phyloP scores from a whole-genome alignment of 23 tunicate genomes.

The Oikopleura dioica region DNA sequence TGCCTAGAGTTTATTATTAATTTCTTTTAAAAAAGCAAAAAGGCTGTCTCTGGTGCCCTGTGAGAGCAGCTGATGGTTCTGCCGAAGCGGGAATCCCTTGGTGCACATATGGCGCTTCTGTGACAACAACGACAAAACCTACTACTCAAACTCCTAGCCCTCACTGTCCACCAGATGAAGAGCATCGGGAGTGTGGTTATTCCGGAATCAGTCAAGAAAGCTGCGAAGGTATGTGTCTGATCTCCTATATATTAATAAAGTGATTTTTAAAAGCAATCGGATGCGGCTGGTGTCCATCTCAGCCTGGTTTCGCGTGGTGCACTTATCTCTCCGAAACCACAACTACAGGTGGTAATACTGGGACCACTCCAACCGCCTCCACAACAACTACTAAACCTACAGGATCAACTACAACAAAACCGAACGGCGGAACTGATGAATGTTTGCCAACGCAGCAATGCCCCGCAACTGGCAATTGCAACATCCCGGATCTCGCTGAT shows the following conservation, averaged over 20 bases:
- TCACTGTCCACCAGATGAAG: too few species aligned
- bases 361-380: background rate
- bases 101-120: too few species aligned
- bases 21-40: too few species aligned
- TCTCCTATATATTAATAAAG: too few species aligned
- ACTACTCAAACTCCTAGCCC: too few species aligned
- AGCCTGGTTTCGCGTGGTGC: background rate
- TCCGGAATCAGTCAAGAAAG: too few species aligned
- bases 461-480: background rate
- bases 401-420: background rate
- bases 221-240: too few species aligned
- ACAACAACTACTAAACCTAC: background rate
- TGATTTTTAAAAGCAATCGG: too few species aligned
- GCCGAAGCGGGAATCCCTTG: too few species aligned
- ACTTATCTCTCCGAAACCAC: background rate
- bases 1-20: too few species aligned
- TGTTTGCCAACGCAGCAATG: background rate
- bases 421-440: background rate
- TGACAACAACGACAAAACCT: too few species aligned
- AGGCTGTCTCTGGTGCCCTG: slow-evolving; percentile 82
- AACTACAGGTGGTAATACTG: background rate
- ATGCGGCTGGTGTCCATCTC: background rate
- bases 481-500: background rate
- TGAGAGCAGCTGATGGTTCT: background rate
- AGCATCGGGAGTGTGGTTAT: too few species aligned